Base-by-base conservation (phyloP, 1,140 invertebrate genomes). In the Danaus melanippus region DNA sequence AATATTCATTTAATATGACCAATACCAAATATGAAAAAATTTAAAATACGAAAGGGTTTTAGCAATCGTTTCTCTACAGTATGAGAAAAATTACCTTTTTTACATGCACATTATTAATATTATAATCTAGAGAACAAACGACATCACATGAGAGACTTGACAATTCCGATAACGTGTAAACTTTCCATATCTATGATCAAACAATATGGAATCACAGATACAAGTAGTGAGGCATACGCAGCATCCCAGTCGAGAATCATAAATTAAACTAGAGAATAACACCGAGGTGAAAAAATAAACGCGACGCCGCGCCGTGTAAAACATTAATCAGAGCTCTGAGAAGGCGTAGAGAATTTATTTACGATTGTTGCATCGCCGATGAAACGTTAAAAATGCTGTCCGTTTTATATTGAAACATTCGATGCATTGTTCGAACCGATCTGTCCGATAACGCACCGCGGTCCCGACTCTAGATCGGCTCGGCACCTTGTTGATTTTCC, bases 311-410 rank as follows among this genome's bases (percentile, higher is more conserved):
- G 58, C 68, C 71, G 70, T 84, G 79, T 81, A 77, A 72, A 69
- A 82, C 79, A 86, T 86, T 84, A 86, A 86, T 86, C 83, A 86
- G 77, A 74, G 67, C 72, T 75, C 63, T 76, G 76, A 79, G 81
- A 82, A 81, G 83, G 81, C 79, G 83, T 79, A 80, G 74, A 76
- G 79, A 82, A 86, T 84, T 84, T 86, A 84, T 86, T 84, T 78
- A 86, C 83, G 83, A 84, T 82, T 86, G 83, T 84, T 79, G 82
- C 79, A 82, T 61, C 65, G 71, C 66, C 78, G 81, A 84, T 80
- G 83, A 86, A 84, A 86, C 83, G 79, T 84, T 84, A 82, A 86
- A 86, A 86, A 86, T 82, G 76, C 79, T 84, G 79, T 85, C 77
- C 76, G 71, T 62, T 71, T 65, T 79, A 82, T 84, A 83, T 83